Base-by-base conservation (phyloP, 2,888 invertebrate species). In the Cephus pulcher region DNA sequence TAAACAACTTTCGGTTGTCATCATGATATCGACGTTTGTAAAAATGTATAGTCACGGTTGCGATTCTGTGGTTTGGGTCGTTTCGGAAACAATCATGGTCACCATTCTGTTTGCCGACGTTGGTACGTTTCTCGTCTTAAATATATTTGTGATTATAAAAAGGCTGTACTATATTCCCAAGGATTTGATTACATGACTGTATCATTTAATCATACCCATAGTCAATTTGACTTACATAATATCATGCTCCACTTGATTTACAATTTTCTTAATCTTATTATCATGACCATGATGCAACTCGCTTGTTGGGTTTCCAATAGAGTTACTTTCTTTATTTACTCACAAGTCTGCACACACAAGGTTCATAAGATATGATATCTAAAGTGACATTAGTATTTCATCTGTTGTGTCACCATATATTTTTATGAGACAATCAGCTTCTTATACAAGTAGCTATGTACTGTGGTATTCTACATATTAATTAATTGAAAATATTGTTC, bases 11-110 rank as follows among this genome's bases (percentile, higher is more conserved):
- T 6, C 9, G 23, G 1, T 4, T 23, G 1, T 56, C 40, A 15
- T 12, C 35, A 79, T 79, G 79, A 15, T 76, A 1, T 40, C 69
- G n/a, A 68, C 73, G 35, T 35, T 76, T 30, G 30, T 12, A 15
- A 76, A 79, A 30, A 35, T 77, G 4, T 79, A 69, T 77, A 37
- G 30, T 70, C 69, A 70, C 4, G 79, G 78, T n/a, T 75, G 74
- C 56, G 80, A 79, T 30, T 40, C 73, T 6, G 76, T 77, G 30
- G 34, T 79, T 69, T 74, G 74, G 69, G 71, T 68, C 30, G n/a
- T 73, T 35, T 76, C 76, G 2, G 74, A 79, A 69, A 73, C 76
- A 9, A n/a, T 74, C 33, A 69, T 70, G 34, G 40, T 79, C 34
- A 74, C 74, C 30, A 3, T 76, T 32, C n/a, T 76, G 9, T 32